These are phyloP conservation scores for Plectus sambesii DNA, from an alignment of 1,140 invertebrate genomes.

Conservation along the genomic window DNA sequence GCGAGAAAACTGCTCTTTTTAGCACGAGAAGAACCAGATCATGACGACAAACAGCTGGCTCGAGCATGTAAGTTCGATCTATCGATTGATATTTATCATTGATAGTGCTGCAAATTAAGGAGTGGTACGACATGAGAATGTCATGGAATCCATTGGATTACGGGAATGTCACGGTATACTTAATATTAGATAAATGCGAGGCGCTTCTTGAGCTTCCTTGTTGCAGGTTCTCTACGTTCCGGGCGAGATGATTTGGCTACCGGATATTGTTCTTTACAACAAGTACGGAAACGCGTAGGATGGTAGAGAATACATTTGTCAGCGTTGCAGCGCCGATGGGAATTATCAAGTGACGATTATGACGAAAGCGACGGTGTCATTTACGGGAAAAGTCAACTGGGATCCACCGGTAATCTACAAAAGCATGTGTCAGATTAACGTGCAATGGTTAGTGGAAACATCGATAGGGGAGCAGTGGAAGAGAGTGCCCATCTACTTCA, in stretches of 20 bases:
- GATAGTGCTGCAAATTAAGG: too few species aligned
- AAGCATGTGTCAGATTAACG: slow-evolving; percentile 84
- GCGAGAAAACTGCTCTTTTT: too few species aligned
- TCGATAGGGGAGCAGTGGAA: not conserved
- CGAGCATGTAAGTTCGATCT: too few species aligned
- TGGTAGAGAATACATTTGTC: too few species aligned
- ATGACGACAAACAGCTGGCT: slow-evolving; percentile 88
- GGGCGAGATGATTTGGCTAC: slow-evolving; percentile 72
- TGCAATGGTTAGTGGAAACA: slow-evolving; percentile 66
- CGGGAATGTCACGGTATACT: slow-evolving; percentile 69
- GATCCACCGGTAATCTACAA: slow-evolving; percentile 97
- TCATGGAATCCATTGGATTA: slow-evolving; percentile 88
- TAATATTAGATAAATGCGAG: too few species aligned
- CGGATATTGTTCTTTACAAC: slow-evolving; percentile 55
- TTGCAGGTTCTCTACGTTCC: slow-evolving; percentile 63
- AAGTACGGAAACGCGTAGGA: too few species aligned
- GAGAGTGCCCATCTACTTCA: slow-evolving; percentile 14
- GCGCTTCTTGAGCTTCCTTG: too few species aligned
- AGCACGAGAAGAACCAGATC: slow-evolving; percentile 93
- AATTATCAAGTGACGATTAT: slow-evolving; percentile 53
- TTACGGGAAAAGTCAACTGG: slow-evolving; percentile 84
- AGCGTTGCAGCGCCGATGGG: slow-evolving; percentile 53
- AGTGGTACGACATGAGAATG: slow-evolving; percentile 93
- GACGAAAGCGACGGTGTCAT: slow-evolving; percentile 54
- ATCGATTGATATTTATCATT: too few species aligned